phyloP scores from a whole-genome alignment of 2,113 vertebrate genomes.

The Gnathonemus longibarbis region DNA sequence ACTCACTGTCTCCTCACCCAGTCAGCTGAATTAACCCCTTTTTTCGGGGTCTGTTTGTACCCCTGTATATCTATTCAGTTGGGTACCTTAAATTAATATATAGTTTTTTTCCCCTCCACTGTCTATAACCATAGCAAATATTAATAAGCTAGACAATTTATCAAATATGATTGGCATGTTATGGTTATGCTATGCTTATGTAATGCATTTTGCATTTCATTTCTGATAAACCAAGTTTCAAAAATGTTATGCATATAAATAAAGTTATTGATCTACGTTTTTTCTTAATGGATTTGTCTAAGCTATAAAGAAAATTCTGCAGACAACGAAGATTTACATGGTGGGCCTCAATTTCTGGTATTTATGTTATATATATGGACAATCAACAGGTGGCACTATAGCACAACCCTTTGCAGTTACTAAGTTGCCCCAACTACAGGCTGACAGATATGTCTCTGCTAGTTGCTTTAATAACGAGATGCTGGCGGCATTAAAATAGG shows the following conservation, averaged over 20 bases:
- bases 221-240: neutral
- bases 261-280: neutral
- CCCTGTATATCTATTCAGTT: neutral
- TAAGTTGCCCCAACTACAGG: neutral
- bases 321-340: neutral
- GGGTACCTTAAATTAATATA: neutral
- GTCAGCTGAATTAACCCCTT: neutral
- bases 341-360: neutral
- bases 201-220: neutral
- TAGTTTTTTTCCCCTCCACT: neutral
- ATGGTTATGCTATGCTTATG: neutral
- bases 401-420: conserved; percentile 7
- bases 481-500: neutral
- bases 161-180: neutral
- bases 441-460: neutral
- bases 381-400: conserved; percentile 38
- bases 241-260: neutral
- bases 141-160: neutral
- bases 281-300: neutral
- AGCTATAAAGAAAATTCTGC: neutral
- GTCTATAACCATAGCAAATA: neutral
- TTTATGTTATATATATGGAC: conserved; percentile 3
- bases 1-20: neutral
- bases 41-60: neutral
- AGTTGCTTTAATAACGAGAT: neutral